Base-by-base conservation (phyloP, 2,888 invertebrate genomes). In the Platycheirus albimanus region DNA sequence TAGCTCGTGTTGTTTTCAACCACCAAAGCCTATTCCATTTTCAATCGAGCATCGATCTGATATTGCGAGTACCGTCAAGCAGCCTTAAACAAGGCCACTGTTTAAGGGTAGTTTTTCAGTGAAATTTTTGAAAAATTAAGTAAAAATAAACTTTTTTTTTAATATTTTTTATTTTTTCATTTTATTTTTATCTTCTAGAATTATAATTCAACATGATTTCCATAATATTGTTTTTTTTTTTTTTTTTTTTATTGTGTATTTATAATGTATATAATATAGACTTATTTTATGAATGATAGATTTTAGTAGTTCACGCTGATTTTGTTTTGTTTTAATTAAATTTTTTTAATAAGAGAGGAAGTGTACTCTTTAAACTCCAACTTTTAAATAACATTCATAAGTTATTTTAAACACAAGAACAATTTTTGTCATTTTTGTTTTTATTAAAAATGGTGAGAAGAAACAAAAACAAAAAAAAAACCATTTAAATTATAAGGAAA, bases 171-270 rank as follows among this genome's bases (percentile, higher is more conserved):
- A 51, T 76, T 76, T 81, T 74, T 51, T 77, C 77, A 58, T 71
- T 74, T 78, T 69, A 74, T 61, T 51, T 52, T 70, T 81, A 63
- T 81, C 43, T 61, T 81, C 71, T 72, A 81, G 81, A 81, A 81
- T 81, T 74, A 75, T 80, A 81, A 81, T 77, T 81, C 81, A 81
- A 81, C 76, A 76, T 81, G 66, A 76, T 38, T 81, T 71, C 70
- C 71, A 81, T 74, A 72, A 81, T 76, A 77, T 71, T 77, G 63
- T 83, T 69, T n/a, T n/a, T n/a, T n/a, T n/a, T n/a, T n/a, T n/a
- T n/a, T n/a, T n/a, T n/a, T n/a, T n/a, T n/a, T n/a, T 67, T 67
- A 71, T 71, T 52, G 49, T 77, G 66, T 76, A 33, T 64, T 58
- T 58, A 41, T 58, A 58, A 64, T 83, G 63, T 72, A 70, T 72